Base-by-base conservation (phyloP, 2,113 vertebrate species). In the Perca fluviatilis region DNA sequence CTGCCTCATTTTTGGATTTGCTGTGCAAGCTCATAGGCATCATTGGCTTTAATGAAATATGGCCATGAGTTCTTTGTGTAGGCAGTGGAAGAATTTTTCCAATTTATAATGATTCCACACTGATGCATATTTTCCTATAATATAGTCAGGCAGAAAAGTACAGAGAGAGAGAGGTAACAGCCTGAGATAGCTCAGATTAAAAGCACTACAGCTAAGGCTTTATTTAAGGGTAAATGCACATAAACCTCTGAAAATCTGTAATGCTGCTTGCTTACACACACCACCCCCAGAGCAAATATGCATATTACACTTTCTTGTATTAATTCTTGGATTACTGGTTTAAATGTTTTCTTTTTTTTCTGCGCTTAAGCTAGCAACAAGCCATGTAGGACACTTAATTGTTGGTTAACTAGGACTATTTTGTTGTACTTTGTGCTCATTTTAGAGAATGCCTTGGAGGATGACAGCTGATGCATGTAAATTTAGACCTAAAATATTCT, bases 31-130 rank as follows among this genome's bases (percentile, higher is more conserved):
- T 86, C 56, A 75, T 72, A 75, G 66, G 65, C 58, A 82, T 85
- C 73, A 77, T 74, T 80, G 72, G 53, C 63, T 90, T 67, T 86
- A 84, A 89, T 81, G 78, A 90, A 88, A 82, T 63, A 77, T 73
- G 64, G 70, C 43, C 43, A 23, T 16, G 40, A 47, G 27, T 68
- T 87, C 27, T 77, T 79, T 6, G 7, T 83, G 69, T 70, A 82
- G 43, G 72, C 74, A 83, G 65, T 18, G 6, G 0, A 47, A 60
- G 68, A 77, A 14, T 40, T 12, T 47, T 76, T 73, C 84, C 68
- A 84, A 64, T 87, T 84, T 67, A 72, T 62, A 76, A 78, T 77
- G 79, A 77, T 83, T 90, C n/a, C 18, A 74, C 57, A 56, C 51
- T 74, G 75, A 79, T 83, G 65, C 74, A 79, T 69, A 74, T 79